phyloP scores from a whole-genome alignment of 1,140 invertebrate genomes.

The Paracyclopina nana region DNA sequence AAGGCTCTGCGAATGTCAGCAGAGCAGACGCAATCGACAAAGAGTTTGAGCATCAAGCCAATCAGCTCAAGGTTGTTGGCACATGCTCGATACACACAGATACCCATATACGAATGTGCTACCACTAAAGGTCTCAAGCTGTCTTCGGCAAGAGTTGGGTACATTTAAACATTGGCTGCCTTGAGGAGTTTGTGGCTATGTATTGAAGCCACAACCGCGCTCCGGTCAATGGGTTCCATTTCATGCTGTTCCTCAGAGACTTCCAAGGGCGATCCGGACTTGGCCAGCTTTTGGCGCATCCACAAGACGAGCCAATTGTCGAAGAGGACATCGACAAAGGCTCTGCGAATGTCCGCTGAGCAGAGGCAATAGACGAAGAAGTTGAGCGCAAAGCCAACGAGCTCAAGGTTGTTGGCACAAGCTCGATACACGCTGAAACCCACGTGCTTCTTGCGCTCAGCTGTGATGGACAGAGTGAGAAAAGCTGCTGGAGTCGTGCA shows the following conservation, averaged over 20 bases:
- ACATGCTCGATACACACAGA: slow-evolving; percentile 44
- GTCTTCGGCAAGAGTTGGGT: too few species aligned
- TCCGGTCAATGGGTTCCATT: slow-evolving; percentile 3
- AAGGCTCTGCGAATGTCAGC: slow-evolving; percentile 50
- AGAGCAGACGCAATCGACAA: slow-evolving; percentile 54
- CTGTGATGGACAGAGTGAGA: slow-evolving; percentile 36
- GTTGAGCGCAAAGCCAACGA: slow-evolving; percentile 51
- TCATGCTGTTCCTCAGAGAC: background rate
- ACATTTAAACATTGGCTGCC: too few species aligned
- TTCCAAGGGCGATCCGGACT: slow-evolving; percentile 2
- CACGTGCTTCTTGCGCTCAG: slow-evolving; percentile 38
- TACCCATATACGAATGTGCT: slow-evolving; percentile 35
- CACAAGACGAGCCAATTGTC: background rate
- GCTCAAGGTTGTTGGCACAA: slow-evolving; percentile 45
- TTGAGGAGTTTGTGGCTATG: too few species aligned
- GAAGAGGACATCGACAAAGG: slow-evolving; percentile 26
- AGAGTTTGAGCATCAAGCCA: slow-evolving; percentile 55
- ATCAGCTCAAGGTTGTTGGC: slow-evolving; percentile 49
- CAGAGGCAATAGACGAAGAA: slow-evolving; percentile 59
- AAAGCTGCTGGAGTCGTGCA: slow-evolving; percentile 55
- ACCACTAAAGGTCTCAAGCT: too few species aligned
- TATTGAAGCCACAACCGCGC: too few species aligned
- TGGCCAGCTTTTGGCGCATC: background rate
- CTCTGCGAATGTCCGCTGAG: slow-evolving; percentile 49
- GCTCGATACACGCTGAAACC: slow-evolving; percentile 45